These are phyloP conservation scores for Sinodicranocentrus sp. DNA, from an alignment of 2,888 invertebrate species.

Conservation along the genomic window DNA sequence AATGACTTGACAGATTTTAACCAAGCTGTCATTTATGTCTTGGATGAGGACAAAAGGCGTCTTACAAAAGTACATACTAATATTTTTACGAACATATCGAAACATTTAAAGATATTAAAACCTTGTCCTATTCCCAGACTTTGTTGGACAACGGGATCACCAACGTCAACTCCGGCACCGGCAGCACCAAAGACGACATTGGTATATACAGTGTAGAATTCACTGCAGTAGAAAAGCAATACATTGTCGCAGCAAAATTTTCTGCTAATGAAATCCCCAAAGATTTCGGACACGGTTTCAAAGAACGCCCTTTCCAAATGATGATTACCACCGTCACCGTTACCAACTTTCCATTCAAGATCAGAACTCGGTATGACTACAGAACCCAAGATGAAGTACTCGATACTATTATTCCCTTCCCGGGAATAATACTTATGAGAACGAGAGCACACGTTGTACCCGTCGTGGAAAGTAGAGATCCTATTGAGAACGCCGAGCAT, in stretches of 20 bases:
- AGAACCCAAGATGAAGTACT: conserved; percentile 22
- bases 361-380: neutral
- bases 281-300: neutral
- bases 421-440: conserved; percentile 50
- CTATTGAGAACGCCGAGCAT: conserved; percentile 14
- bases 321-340: conserved; percentile 40
- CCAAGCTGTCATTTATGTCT: conserved; percentile 35
- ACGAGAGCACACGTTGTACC: neutral
- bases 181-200: neutral
- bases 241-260: conserved; percentile 60
- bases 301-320: conserved; percentile 19
- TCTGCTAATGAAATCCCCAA: conserved; percentile 29
- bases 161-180: neutral
- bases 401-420: conserved; percentile 35
- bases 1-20: conserved; percentile 31
- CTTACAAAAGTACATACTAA: neutral
- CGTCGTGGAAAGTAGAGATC: neutral
- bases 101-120: neutral
- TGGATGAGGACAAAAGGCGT: neutral
- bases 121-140: neutral
- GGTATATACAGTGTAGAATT: conserved; percentile 62
- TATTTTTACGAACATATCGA: neutral
- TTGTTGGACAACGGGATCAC: neutral
- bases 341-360: conserved; percentile 27
- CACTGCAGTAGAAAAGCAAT: conserved; percentile 70